Evolutionary conservation across 1,140 invertebrate genomes (phyloP), one percentile per base, ranked within the genome.

Genomic region (Cylas formicarius): DNA sequence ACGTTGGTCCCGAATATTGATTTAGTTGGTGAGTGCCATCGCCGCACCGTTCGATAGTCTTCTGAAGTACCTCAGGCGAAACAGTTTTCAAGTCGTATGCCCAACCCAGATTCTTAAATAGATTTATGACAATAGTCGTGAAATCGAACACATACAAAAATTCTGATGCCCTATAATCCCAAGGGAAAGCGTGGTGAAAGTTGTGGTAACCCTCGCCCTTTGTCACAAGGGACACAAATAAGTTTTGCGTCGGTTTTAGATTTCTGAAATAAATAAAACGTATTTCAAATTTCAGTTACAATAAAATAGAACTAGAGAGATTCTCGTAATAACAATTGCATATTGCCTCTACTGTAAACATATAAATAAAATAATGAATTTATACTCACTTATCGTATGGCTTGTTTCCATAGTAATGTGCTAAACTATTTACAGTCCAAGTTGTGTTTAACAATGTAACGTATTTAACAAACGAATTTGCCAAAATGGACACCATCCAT

Each of bases 361-460:
- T n/a, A n/a, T n/a, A n/a, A n/a, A n/a, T n/a, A n/a, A n/a, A n/a
- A n/a, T n/a, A n/a, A n/a, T n/a, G n/a, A 9, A 19, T 9, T 19
- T 20, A 32, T 35, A 65, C 73, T 73, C 56, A 80, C 77, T 71
- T 71, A 44, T 81, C 76, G 48, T 75, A 80, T 4, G 77, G 77
- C 51, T 71, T 73, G 36, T 71, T 77, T 40, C 81, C 81, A 73
- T 73, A 82, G 27, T 82, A 76, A 60, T 92, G 88, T 2, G 89
- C 88, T 0, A 78, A 80, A 37, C 82, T 86, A 69, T 93, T 94
- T 2, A 93, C 87, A 3, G 86, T 69, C 87, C 89, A 93, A 0
- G 90, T 93, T 24, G 76, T 67, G 63, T n/a, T n/a, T n/a, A n/a
- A n/a, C n/a, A n/a, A n/a, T n/a, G n/a, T n/a, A n/a, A n/a, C n/a